These are phyloP conservation scores for Mylabris phalerata DNA, from an alignment of 1,140 invertebrate genomes.

Conservation along the genomic window DNA sequence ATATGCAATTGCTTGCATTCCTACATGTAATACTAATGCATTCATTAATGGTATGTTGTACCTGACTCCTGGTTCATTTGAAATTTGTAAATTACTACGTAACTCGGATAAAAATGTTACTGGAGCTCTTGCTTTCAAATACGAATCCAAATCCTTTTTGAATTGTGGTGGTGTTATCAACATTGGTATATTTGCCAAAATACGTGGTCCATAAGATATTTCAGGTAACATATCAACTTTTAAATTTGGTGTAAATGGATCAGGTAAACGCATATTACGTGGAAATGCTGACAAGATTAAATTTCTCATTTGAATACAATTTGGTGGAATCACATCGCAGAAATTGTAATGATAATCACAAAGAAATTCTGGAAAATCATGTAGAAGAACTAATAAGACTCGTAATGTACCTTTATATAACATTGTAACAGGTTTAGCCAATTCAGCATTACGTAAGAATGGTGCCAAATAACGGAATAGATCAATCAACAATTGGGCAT, in stretches of 20 bases:
- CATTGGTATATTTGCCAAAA: slow-evolving; percentile 80
- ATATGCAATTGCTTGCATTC: slow-evolving; percentile 87
- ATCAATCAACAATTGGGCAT: slow-evolving; percentile 87
- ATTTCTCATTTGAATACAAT: slow-evolving; percentile 99
- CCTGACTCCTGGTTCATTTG: slow-evolving; percentile 78
- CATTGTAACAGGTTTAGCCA: slow-evolving; percentile 85
- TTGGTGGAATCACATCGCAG: slow-evolving; percentile 97
- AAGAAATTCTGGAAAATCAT: slow-evolving; percentile 98
- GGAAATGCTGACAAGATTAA: slow-evolving; percentile 96
- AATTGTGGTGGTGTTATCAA: slow-evolving; percentile 83
- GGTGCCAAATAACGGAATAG: slow-evolving; percentile 95
- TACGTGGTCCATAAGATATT: slow-evolving; percentile 76
- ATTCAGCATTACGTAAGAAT: slow-evolving; percentile 92
- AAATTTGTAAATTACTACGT: slow-evolving; percentile 79
- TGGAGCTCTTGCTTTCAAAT: slow-evolving; percentile 87
- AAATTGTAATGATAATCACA: slow-evolving; percentile 99
- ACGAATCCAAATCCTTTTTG: slow-evolving; percentile 94
- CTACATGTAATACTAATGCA: slow-evolving; percentile 94
- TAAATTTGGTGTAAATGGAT: slow-evolving; percentile 96
- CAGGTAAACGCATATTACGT: slow-evolving; percentile 93
- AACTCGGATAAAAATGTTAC: slow-evolving; percentile 94
- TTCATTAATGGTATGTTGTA: slow-evolving; percentile 98
- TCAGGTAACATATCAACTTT: slow-evolving; percentile 92
- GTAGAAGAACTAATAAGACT: slow-evolving; percentile 90
- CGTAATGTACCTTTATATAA: slow-evolving; percentile 95